phyloP scores from a whole-genome alignment of 2,888 invertebrate species.

The Plagodis dolabraria region DNA sequence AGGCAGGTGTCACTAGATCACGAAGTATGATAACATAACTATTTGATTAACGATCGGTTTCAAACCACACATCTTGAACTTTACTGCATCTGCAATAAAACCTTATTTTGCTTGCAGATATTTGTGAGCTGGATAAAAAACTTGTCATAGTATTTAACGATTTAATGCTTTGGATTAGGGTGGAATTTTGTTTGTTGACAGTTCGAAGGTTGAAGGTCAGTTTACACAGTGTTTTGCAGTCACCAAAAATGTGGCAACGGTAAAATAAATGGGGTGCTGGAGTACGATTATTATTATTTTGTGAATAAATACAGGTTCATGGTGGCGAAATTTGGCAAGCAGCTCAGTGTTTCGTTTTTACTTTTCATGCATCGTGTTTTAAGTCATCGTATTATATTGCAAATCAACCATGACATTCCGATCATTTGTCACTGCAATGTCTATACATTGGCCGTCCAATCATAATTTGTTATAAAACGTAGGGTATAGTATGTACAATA shows the following conservation, averaged over 20 bases:
- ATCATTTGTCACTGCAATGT: too few species aligned
- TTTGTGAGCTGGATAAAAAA: not conserved
- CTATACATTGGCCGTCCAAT: too few species aligned
- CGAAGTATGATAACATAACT: slow-evolving; percentile 31
- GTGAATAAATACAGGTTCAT: slow-evolving; percentile 13
- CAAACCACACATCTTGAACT: slow-evolving; percentile 1
- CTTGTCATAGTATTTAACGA: slow-evolving; percentile 2
- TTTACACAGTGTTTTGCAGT: slow-evolving; percentile 22
- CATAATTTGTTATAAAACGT: too few species aligned
- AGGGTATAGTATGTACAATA: too few species aligned
- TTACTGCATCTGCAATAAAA: not conserved
- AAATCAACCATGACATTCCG: too few species aligned
- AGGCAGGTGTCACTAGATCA: slow-evolving; percentile 40
- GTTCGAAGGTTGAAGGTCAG: slow-evolving; percentile 29
- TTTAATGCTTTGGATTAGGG: slow-evolving; percentile 11
- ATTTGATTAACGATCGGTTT: slow-evolving; percentile 37
- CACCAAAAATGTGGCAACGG: slow-evolving; percentile 25
- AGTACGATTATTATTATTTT: slow-evolving; percentile 22
- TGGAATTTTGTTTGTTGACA: slow-evolving; percentile 14
- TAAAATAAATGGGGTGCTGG: slow-evolving; percentile 19
- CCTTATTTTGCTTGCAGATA: slow-evolving; percentile 2
- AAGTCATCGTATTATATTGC: too few species aligned
- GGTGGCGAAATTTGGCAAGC: slow-evolving; percentile 10
- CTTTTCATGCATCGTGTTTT: too few species aligned
- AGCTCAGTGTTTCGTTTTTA: slow-evolving; percentile 2